Base-by-base conservation (phyloP, 2,113 vertebrate genomes). In the Melanerpes formicivorus region DNA sequence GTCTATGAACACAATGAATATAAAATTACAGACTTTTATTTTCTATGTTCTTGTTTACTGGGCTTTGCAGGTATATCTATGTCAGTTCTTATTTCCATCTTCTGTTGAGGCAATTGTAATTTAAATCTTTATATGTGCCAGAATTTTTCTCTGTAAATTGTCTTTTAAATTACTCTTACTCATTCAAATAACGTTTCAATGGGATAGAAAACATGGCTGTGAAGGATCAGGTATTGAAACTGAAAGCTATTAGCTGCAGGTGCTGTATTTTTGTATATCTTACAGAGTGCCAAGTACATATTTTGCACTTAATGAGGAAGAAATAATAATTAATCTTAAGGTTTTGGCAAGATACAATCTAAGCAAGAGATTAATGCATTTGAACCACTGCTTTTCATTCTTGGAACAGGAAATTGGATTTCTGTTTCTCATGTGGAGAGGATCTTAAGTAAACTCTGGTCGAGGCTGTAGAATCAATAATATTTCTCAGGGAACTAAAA, bases 341-440 rank as follows among this genome's bases (percentile, higher is more conserved):
- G 55, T 93, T 90, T 71, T 90, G 69, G 89, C 85, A 85, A 88
- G 90, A 67, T 32, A 50, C 25, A 87, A 54, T 74, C 52, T 87
- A 77, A 42, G 52, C 42, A 87, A 91, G 56, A 87, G 56, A 37
- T 93, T 93, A 96, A 95, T 93, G 87, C 79, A 27, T 93, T 93
- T 95, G 71, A 95, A 96, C 75, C 75, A 59, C 72, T 88, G 83
- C 40, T 95, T 37, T 11, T 62, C 42, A 37, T 85, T 80, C 72
- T 91, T 80, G 72, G 69, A 95, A 95, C 60, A 93, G 87, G 94
- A 93, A 96, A 95, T 83, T 90, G 42, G 56, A 67, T 90, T 90
- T 95, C 87, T 95, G 21, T 75, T 91, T 80, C 60, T 94, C 37
- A 10, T 79, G 67, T 86, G 67, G 63, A 46, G 30, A 72, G 15